Base-by-base conservation (phyloP, 2,113 vertebrate genomes). In the Rhinolophus sinicus region DNA sequence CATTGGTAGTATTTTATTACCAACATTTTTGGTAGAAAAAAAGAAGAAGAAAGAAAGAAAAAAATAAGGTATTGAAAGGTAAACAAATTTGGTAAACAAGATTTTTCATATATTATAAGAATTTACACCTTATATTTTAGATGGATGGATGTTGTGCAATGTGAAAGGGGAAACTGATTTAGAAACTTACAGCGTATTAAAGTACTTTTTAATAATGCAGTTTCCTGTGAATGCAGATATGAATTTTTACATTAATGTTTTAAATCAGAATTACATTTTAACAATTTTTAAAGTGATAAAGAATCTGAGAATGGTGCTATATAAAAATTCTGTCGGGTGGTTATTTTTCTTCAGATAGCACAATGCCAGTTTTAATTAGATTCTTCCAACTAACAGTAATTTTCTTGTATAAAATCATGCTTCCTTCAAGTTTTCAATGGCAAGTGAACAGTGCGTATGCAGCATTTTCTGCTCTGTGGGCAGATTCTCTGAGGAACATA, bases 211-310 rank as follows among this genome's bases (percentile, higher is more conserved):
- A 81, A 75, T 89, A 90, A 80, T 86, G 65, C 58, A 62, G 81
- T 85, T 93, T 96, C 30, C 26, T 93, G 3, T 60, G 35, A 93
- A 19, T 90, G 2, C 47, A 92, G 5, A 90, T 87, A 85, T 3
- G 28, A 92, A 54, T 35, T 93, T 96, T 97, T 92, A 72, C 70
- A 90, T 81, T 60, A 80, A 78, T 89, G 21, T 80, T 62, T 88
- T 96, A 82, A 92, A 67, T 83, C 91, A 87, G 44, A 96, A 93
- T 90, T 81, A 87, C n/a, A 38, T 94, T 95, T 95, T 73, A 73
- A 75, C 22, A 67, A 62, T 82, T 16, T 83, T 83, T 83, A 90
- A 93, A 88, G 54, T 78, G 14, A 28, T 92, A 67, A 95, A 77
- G 60, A 30, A 60, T n/a, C 58, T 96, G 93, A 88, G 47, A 72